Evolutionary conservation across 2,113 vertebrate species (phyloP).

Genomic region (Nipponia nippon): DNA sequence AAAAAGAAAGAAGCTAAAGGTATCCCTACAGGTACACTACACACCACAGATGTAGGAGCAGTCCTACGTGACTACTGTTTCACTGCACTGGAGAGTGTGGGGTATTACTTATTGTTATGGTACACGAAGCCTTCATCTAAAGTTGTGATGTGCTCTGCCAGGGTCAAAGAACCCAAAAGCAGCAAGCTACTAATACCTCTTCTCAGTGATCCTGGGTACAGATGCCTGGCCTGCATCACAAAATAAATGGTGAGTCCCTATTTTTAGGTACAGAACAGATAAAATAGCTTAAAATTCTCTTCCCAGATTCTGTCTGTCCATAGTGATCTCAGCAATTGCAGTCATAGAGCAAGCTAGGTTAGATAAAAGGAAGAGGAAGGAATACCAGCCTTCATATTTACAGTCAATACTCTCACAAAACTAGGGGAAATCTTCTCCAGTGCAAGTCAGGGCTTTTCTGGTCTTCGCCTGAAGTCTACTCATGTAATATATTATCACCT

Average conservation of each 20-base stretch:
- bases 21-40: background rate
- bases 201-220: background rate
- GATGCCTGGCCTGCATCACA: background rate
- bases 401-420: background rate
- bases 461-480: background rate
- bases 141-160: background rate
- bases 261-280: background rate
- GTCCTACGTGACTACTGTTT: background rate
- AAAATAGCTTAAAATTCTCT: background rate
- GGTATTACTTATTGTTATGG: rapidly evolving
- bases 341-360: background rate
- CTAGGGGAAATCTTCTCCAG: background rate
- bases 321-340: background rate
- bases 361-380: background rate
- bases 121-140: background rate
- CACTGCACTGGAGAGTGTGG: background rate
- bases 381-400: background rate
- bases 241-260: rapidly evolving
- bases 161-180: background rate
- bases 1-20: background rate
- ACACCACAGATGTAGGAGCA: background rate
- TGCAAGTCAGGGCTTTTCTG: background rate
- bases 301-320: background rate
- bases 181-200: background rate
- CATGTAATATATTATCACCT: background rate